Evolutionary conservation across 2,797 vertebrate species (phyloP).

Genomic region (Pelodytes ibericus): DNA sequence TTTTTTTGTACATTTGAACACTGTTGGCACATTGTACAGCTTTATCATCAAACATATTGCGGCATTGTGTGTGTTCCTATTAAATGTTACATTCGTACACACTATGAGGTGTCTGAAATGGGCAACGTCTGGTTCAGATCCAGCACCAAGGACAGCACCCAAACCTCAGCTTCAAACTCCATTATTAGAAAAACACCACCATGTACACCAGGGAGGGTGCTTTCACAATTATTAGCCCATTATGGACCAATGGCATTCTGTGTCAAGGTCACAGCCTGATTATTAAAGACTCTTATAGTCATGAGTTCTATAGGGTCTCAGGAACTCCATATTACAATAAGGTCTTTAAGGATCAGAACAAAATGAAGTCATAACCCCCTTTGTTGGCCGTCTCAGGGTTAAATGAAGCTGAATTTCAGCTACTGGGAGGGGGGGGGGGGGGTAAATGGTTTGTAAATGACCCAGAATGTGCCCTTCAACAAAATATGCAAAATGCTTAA

Average conservation of each 20-base stretch:
- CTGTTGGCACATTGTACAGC: conserved; percentile 80
- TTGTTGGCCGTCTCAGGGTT: no score
- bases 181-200: not conserved
- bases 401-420: conserved; percentile 5
- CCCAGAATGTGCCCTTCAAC: not conserved
- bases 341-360: no score
- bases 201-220: not conserved
- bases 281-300: no score
- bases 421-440: not conserved
- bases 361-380: no score
- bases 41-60: conserved; percentile 62
- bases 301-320: no score
- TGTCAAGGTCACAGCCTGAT: no score
- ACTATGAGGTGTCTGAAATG: conserved; percentile 32
- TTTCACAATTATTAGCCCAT: not conserved
- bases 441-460: not conserved
- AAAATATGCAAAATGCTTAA: conserved; percentile 7
- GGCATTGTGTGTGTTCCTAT: conserved; percentile 29
- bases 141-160: conserved; percentile 34
- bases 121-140: not conserved
- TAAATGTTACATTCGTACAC: conserved; percentile 51
- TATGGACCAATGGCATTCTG: no score
- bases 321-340: no score
- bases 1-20: conserved; percentile 71
- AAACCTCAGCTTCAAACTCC: not conserved